Evolutionary conservation across 1,140 invertebrate species (phyloP).

Genomic region (Leptopilina boulardi): DNA sequence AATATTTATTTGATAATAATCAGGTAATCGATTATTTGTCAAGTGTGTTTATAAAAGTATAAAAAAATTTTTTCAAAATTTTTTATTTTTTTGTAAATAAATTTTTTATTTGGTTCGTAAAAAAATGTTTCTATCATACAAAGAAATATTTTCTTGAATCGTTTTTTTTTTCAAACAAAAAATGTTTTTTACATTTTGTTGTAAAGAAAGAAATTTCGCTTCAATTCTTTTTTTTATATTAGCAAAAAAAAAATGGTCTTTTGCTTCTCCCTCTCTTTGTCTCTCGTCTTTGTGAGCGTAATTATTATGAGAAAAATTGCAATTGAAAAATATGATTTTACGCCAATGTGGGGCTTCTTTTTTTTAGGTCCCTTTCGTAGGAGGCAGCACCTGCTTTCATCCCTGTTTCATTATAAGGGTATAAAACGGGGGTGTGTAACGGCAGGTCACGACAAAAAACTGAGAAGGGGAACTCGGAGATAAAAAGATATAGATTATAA

Average conservation of each 20-base stretch:
- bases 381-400: conserved; percentile 67
- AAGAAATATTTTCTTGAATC: too few relatives aligned
- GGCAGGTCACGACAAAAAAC: conserved; percentile 61
- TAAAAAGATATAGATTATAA: conserved; percentile 40
- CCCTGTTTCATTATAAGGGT: conserved; percentile 48
- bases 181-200: too few relatives aligned
- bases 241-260: not conserved
- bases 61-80: too few relatives aligned
- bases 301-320: conserved; percentile 1
- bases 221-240: too few relatives aligned
- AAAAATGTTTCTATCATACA: too few relatives aligned
- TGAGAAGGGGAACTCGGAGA: conserved; percentile 37
- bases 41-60: too few relatives aligned
- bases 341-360: not conserved
- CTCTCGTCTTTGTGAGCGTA: not conserved
- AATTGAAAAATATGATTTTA: conserved; percentile 18
- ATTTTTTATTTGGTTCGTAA: too few relatives aligned
- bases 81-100: too few relatives aligned
- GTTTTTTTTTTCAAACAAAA: too few relatives aligned
- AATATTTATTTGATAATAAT: too few relatives aligned
- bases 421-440: conserved; percentile 54
- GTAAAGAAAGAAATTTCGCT: too few relatives aligned
- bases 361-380: conserved; percentile 54
- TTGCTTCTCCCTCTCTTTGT: not conserved
- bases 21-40: too few relatives aligned